A percentile compares a stretch with the other conserved stretches of the same genome.
Conservation (phyloP, 2,113 vertebrate species). For the Bubo bubo region DNA sequence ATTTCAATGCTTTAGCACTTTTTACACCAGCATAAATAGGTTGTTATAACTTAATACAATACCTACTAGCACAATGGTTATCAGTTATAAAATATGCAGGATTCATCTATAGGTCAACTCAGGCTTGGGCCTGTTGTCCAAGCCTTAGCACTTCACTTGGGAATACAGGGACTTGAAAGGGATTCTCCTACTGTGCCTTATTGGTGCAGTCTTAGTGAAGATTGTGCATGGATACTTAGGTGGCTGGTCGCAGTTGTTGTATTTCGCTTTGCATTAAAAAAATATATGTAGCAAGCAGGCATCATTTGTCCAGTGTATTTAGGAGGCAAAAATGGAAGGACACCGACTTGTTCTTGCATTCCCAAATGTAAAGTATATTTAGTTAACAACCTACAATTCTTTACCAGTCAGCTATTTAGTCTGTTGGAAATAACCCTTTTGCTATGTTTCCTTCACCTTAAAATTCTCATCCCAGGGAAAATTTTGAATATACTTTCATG, state of each 20-base stretch:
- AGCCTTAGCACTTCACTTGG: no score
- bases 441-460: background rate
- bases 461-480: background rate
- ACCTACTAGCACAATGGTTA: no score
- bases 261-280: background rate
- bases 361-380: background rate
- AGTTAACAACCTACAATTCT: background rate
- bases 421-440: background rate
- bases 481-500: background rate
- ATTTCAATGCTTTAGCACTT: no score
- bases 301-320: background rate
- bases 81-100: no score
- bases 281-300: background rate
- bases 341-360: background rate
- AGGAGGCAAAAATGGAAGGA: background rate
- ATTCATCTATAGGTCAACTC: no score
- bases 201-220: background rate
- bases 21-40: no score
- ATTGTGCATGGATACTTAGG: background rate
- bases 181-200: background rate
- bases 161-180: background rate
- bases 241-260: background rate
- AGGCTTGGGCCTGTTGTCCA: no score
- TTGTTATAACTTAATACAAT: no score
- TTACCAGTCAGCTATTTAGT: background rate